phyloP scores from a whole-genome alignment of 2,797 vertebrate species.

The Geotrypetes seraphini region DNA sequence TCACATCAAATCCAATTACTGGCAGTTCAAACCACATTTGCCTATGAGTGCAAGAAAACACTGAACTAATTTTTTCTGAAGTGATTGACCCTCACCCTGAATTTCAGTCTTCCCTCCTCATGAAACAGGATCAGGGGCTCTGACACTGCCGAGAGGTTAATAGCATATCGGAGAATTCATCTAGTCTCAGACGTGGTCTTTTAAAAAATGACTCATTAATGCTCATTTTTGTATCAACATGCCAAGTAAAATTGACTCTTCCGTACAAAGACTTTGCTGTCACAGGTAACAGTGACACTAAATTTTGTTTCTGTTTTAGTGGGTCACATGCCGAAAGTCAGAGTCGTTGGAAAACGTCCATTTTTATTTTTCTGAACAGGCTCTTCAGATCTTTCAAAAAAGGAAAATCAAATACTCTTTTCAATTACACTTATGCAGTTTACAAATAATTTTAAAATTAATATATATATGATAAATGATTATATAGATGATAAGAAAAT shows the following conservation, averaged over 20 bases:
- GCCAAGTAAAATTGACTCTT: constrained; percentile 33
- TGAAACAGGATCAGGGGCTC: constrained; percentile 27
- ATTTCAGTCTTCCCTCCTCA: constrained; percentile 32
- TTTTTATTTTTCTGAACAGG: too few relatives aligned
- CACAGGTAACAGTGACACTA: too few relatives aligned
- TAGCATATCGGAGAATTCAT: constrained; percentile 45
- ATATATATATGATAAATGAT: too few relatives aligned
- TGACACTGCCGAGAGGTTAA: constrained; percentile 36
- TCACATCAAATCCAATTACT: constrained; percentile 13
- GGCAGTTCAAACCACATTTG: constrained; percentile 18
- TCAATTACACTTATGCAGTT: too few relatives aligned
- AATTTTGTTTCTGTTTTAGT: too few relatives aligned
- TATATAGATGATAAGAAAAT: too few relatives aligned
- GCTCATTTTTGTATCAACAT: constrained; percentile 41
- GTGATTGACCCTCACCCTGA: constrained; percentile 34
- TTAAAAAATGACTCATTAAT: constrained; percentile 40
- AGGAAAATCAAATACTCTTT: too few relatives aligned
- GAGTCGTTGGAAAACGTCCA: too few relatives aligned
- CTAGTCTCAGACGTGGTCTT: constrained; percentile 38
- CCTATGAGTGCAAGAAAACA: constrained; percentile 19
- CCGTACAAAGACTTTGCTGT: too few relatives aligned
- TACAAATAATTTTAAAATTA: too few relatives aligned
- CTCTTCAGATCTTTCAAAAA: too few relatives aligned
- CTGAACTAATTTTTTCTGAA: constrained; percentile 36
- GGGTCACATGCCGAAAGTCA: too few relatives aligned